Evolutionary conservation across 2,888 invertebrate species (phyloP), one percentile per base, ranked within the genome.

Genomic region (Drosophila nigricruria): DNA sequence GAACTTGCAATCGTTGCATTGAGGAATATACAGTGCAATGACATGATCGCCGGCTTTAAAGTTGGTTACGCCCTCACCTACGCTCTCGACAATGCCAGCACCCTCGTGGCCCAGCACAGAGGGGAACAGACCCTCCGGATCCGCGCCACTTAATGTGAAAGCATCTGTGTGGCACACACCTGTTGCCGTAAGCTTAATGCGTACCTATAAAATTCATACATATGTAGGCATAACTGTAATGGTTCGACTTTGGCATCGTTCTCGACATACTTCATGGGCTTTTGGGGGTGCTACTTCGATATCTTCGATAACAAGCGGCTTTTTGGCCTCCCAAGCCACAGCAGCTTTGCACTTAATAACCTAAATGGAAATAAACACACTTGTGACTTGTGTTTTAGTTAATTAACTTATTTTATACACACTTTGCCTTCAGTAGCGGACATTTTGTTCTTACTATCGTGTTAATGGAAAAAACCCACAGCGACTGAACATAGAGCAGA

Each of bases 51-150:
- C 98, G 40, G 96, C 94, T 89, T 96, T 95, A 42, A 98, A 96
- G 56, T 95, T 95, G 0, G 96, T 97, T 0, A 99, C 99, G 20
- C 97, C 97, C 89, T 96, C 96, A 0, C 99, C 99, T 54, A 99
- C 95, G 93, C 98, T 98, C 93, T 99, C 99, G n/a, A 99, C 98
- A 84, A 99, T 95, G 40, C 99, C 99, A 63, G 96, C 96, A 38
- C 99, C 99, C 93, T 99, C 99, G 90, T 99, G 99, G 0, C 99
- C 99, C 53, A 99, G 94, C 79, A 99, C 94, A 5, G 97, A 96
- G 0, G 99, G 99, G 89, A 98, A 98, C 16, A 96, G 93, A 6
- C 98, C 98, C 93, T 98, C 98, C 0, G 98, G 96, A 92, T 98
- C 98, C 73, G 95, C 94, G 2, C 98, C 98, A 73, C 96, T 95